Evolutionary conservation across 2,888 invertebrate genomes (phyloP).

Genomic region (Sesia bembeciformis): DNA sequence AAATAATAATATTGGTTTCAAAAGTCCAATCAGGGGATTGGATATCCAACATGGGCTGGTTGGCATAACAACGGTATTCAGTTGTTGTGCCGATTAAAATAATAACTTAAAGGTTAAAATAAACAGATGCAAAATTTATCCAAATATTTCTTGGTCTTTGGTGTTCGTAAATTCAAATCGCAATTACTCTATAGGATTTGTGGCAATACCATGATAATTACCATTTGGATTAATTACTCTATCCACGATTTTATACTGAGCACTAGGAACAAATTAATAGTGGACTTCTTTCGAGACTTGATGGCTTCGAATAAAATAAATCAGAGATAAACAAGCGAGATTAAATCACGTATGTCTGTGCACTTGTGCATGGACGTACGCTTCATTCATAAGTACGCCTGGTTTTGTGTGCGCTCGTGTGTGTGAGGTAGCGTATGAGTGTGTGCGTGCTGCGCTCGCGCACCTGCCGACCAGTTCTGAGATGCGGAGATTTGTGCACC

Average conservation of each 20-base stretch:
- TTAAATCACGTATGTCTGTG: conserved; percentile 32
- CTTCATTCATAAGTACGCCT: conserved; percentile 68
- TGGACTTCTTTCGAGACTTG: conserved; percentile 52
- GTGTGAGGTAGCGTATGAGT: conserved; percentile 25
- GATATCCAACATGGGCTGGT: no score
- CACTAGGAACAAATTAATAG: conserved; percentile 58
- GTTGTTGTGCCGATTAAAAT: no score
- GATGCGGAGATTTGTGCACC: conserved; percentile 73
- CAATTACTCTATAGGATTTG: no score
- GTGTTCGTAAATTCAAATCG: no score
- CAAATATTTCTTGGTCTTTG: no score
- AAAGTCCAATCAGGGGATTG: no score
- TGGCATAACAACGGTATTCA: no score
- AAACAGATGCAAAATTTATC: no score
- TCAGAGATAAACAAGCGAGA: conserved; percentile 68
- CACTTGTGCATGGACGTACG: conserved; percentile 26
- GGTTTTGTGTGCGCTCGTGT: conserved; percentile 21
- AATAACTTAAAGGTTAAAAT: no score
- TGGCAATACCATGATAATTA: no score
- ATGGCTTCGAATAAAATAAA: conserved; percentile 67
- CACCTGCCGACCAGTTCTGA: conserved; percentile 74
- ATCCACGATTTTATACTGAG: background rate
- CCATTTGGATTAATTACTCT: no score
- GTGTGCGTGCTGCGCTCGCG: conserved; percentile 23
- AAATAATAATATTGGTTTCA: background rate